phyloP scores from a whole-genome alignment of 2,797 vertebrate genomes.

The Rhyacichthys aspro region DNA sequence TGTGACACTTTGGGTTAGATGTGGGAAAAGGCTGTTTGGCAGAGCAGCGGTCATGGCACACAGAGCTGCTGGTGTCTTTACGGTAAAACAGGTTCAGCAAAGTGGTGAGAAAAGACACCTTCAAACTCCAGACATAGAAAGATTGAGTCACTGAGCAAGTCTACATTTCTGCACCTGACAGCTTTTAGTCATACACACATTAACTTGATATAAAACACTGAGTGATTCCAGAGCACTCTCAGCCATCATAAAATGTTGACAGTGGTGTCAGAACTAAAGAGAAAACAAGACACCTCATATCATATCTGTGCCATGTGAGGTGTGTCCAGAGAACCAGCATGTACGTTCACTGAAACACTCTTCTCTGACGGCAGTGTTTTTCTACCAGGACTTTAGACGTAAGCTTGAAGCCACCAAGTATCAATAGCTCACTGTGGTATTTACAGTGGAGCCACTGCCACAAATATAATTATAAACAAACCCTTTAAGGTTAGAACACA shows the following conservation, averaged over 20 bases:
- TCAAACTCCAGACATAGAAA: slow-evolving; percentile 31
- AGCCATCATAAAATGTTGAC: too few species aligned
- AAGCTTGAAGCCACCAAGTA: slow-evolving; percentile 7
- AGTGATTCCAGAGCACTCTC: too few species aligned
- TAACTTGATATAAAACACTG: too few species aligned
- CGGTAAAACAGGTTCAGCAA: slow-evolving; percentile 1
- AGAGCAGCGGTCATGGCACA: too few species aligned
- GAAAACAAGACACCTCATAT: neutral
- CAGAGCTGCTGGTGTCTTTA: neutral
- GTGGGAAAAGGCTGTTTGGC: slow-evolving; percentile 9
- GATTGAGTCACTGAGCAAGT: slow-evolving; percentile 27
- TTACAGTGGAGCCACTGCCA: slow-evolving; percentile 11
- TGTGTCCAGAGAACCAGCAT: slow-evolving; percentile 7
- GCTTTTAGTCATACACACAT: too few species aligned
- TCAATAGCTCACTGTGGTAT: slow-evolving; percentile 6
- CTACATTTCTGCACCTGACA: too few species aligned
- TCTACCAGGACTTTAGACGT: slow-evolving; percentile 21
- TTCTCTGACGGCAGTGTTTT: slow-evolving; percentile 6
- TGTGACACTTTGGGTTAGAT: neutral
- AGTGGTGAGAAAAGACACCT: neutral
- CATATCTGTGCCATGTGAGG: too few species aligned
- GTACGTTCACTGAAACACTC: neutral
- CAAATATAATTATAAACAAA: too few species aligned
- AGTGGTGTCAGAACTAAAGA: too few species aligned
- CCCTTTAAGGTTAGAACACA: neutral